A percentile compares a stretch with the other conserved stretches of the same genome.
These are phyloP conservation scores for Drosophila mojavensis DNA, from an alignment of 1,140 invertebrate genomes.

Conservation along the genomic window DNA sequence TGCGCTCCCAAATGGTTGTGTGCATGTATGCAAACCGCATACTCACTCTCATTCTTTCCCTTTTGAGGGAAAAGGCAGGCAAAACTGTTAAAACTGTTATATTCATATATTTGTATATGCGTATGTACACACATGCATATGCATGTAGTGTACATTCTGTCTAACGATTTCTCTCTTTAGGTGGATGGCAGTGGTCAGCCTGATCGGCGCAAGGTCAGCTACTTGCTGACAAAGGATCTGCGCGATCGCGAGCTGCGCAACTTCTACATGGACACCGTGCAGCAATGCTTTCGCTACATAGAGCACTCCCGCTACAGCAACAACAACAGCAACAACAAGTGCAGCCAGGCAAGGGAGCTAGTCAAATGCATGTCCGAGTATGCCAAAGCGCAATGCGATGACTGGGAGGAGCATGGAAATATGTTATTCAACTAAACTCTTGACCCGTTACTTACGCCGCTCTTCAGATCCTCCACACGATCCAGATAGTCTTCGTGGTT, in stretches of 20 bases:
- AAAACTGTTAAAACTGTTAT: too few species aligned
- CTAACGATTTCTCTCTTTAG: constrained; percentile 53
- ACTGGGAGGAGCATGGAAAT: constrained; percentile 85
- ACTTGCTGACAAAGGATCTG: constrained; percentile 85
- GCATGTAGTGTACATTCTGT: too few species aligned
- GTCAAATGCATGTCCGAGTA: constrained; percentile 85
- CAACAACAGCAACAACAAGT: constrained; percentile 80
- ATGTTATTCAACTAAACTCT: constrained; percentile 54
- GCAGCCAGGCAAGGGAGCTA: constrained; percentile 85
- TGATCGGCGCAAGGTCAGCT: constrained; percentile 85
- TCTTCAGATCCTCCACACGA: constrained; percentile 84
- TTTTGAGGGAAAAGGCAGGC: too few species aligned
- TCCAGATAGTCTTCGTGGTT: constrained; percentile 78
- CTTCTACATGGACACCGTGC: constrained; percentile 85
- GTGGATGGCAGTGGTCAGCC: constrained; percentile 85
- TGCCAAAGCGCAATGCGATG: constrained; percentile 85
- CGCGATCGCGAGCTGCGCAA: constrained; percentile 85
- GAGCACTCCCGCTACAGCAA: constrained; percentile 82
- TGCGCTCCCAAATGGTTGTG: too few species aligned
- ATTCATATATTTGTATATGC: too few species aligned
- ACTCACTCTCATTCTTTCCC: neutral
- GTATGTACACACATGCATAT: too few species aligned
- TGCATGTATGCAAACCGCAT: too few species aligned
- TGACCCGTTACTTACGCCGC: constrained; percentile 79
- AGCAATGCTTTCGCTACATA: constrained; percentile 86